A percentile compares a stretch with the other conserved stretches of the same genome.
Conservation (phyloP, 2,113 vertebrate species). For the Deroptyus accipitrinus region DNA sequence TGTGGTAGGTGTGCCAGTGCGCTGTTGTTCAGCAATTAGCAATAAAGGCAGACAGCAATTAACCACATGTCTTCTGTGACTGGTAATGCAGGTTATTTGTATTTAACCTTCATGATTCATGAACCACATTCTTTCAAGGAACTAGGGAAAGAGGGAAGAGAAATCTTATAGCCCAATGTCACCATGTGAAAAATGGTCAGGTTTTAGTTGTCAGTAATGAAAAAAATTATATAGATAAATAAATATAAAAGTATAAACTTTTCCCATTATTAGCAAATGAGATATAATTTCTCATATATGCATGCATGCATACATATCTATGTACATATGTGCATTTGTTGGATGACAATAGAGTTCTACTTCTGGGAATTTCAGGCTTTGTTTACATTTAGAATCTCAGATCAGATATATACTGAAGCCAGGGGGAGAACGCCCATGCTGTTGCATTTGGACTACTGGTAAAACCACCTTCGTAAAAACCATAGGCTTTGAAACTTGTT, state of each 20-base stretch:
- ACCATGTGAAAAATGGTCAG: neutral
- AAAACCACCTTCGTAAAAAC: neutral
- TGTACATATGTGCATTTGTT: too few species aligned
- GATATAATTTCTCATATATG: neutral
- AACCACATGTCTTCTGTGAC: slow-evolving; percentile 36
- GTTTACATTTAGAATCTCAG: neutral
- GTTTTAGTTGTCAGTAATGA: neutral
- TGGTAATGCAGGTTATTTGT: slow-evolving; percentile 4
- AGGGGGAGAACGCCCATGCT: neutral
- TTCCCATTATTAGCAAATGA: neutral
- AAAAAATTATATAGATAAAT: neutral
- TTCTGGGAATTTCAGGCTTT: neutral
- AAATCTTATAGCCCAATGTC: neutral
- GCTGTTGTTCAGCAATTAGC: slow-evolving; percentile 46
- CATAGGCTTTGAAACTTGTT: neutral
- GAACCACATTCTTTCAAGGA: neutral
- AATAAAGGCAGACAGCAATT: slow-evolving; percentile 48
- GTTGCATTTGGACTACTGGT: neutral
- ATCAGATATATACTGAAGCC: neutral
- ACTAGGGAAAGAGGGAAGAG: neutral
- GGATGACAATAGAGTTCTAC: neutral
- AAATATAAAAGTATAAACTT: neutral
- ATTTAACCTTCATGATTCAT: slow-evolving; percentile 53
- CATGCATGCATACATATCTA: neutral
- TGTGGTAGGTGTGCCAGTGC: neutral